These are phyloP conservation scores for Rhipidura dahli DNA, from an alignment of 2,113 vertebrate species.

Conservation along the genomic window DNA sequence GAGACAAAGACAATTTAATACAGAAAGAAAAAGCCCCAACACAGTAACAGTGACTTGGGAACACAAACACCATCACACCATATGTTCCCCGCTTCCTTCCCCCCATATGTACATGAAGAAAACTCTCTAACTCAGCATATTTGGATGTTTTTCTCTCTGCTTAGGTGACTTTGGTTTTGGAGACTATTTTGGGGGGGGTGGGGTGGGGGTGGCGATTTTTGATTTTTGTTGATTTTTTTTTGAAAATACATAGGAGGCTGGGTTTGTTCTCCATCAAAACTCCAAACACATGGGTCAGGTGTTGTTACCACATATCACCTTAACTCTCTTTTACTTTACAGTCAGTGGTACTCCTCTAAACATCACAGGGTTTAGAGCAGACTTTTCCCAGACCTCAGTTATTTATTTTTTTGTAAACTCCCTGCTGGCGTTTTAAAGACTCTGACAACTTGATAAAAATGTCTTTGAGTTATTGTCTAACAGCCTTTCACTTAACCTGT, in stretches of 20 bases:
- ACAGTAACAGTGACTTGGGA: not conserved
- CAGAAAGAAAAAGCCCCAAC: not conserved
- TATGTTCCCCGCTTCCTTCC: accelerated
- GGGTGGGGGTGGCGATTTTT: not conserved
- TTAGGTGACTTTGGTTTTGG: not conserved
- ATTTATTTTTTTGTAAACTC: not conserved
- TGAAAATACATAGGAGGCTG: not conserved
- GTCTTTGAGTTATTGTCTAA: not conserved
- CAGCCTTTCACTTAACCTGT: slow-evolving; percentile 15
- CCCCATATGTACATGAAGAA: not conserved
- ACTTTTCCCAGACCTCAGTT: not conserved
- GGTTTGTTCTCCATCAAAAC: not conserved
- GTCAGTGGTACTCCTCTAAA: not conserved
- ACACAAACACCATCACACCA: not conserved
- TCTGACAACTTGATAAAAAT: not conserved
- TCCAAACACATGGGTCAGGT: not conserved
- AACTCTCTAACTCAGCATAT: not conserved
- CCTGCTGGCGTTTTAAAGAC: not conserved
- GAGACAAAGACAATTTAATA: not conserved
- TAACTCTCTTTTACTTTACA: not conserved
- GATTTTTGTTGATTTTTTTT: not conserved
- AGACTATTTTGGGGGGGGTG: not conserved
- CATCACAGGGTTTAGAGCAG: not conserved
- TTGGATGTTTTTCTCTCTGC: not conserved
- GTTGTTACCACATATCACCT: not conserved